These are phyloP conservation scores for Mastomys coucha DNA, from an alignment of 2,113 vertebrate species.

Conservation along the genomic window DNA sequence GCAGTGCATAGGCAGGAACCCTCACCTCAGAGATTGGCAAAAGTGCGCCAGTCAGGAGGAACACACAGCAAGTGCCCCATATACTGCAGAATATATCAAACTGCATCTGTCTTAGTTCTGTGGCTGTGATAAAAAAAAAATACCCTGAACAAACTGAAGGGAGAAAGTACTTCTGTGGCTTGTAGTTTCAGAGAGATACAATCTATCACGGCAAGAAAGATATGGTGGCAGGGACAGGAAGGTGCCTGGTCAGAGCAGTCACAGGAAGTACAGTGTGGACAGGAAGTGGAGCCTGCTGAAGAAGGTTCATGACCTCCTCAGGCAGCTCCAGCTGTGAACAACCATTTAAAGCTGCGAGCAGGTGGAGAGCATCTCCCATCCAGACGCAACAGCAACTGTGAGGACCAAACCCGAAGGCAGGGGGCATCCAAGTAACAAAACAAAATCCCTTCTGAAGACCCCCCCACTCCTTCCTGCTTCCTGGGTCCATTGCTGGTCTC, in stretches of 20 bases:
- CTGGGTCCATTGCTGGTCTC: not conserved
- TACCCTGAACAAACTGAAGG: not conserved
- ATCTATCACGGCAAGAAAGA: not conserved
- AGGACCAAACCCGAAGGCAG: conserved; percentile 65
- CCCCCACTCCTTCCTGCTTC: not conserved
- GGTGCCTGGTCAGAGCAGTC: not conserved
- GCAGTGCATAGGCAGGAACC: not conserved
- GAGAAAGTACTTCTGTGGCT: not conserved
- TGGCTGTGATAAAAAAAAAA: not conserved
- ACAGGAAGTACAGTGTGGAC: not conserved
- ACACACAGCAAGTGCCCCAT: not conserved
- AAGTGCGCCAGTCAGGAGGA: not conserved
- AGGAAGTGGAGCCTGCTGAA: not conserved
- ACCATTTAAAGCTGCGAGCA: not conserved
- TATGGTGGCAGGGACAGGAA: not conserved
- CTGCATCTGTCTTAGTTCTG: not conserved
- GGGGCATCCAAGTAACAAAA: conserved; percentile 64
- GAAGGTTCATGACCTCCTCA: not conserved
- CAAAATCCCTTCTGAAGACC: not conserved
- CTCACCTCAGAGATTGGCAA: not conserved
- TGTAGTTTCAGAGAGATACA: too few species aligned
- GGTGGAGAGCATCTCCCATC: not conserved
- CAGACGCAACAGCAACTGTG: conserved; percentile 41
- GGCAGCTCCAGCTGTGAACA: not conserved
- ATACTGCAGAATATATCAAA: not conserved